These are phyloP conservation scores for Chaetodon trifasciatus DNA, from an alignment of 2,797 vertebrate species.

Conservation along the genomic window DNA sequence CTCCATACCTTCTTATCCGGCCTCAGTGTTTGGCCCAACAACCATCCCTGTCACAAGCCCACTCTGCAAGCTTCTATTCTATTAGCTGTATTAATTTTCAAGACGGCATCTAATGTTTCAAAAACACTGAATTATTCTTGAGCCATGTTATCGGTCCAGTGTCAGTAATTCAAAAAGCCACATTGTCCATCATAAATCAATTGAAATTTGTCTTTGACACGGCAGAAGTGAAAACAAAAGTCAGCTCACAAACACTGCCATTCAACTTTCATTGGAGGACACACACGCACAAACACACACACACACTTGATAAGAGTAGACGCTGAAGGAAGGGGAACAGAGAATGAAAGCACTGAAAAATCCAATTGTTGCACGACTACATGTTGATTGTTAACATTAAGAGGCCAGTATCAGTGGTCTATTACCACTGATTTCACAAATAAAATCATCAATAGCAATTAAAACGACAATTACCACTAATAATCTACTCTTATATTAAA, in stretches of 20 bases:
- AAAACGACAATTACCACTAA: constrained; percentile 1
- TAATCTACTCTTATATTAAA: neutral
- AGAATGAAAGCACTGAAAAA: neutral
- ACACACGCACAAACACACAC: neutral
- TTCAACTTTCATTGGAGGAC: neutral
- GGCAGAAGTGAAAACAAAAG: too few relatives aligned
- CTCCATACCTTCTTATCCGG: neutral
- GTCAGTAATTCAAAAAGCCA: constrained; percentile 3
- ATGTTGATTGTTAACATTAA: neutral
- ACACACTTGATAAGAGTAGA: neutral
- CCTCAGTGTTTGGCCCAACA: neutral
- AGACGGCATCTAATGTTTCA: neutral
- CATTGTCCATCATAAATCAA: neutral
- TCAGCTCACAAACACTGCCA: neutral
- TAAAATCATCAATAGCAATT: constrained; percentile 18
- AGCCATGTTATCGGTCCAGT: neutral
- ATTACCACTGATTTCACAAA: constrained; percentile 17
- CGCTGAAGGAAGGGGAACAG: neutral
- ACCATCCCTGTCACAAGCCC: neutral
- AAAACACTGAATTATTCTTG: neutral
- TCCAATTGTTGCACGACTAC: neutral
- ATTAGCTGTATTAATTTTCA: neutral
- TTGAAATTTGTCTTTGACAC: neutral
- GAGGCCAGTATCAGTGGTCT: neutral
- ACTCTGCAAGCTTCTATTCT: neutral